These are phyloP conservation scores for Pararge aegeria DNA, from an alignment of 1,140 invertebrate species.

Conservation along the genomic window DNA sequence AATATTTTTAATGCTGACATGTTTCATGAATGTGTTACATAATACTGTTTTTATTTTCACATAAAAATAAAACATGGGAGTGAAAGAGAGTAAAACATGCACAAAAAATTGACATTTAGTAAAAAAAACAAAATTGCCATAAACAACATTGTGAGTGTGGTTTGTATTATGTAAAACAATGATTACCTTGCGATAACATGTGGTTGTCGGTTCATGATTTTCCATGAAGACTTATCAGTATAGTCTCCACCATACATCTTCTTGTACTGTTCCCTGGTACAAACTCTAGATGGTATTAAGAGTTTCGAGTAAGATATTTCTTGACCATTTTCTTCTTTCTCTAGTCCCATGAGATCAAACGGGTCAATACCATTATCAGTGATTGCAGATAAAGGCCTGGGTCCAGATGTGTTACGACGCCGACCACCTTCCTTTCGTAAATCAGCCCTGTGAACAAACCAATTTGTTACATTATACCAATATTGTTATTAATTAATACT, in stretches of 20 bases:
- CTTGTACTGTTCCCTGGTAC: constrained; percentile 75
- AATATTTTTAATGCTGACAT: constrained; percentile 14
- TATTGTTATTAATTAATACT: too few species aligned
- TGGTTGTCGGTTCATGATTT: constrained; percentile 73
- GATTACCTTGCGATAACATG: constrained; percentile 85
- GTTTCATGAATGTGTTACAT: constrained; percentile 15
- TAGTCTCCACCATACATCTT: constrained; percentile 80
- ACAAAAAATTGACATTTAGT: constrained; percentile 19
- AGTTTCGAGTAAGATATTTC: constrained; percentile 93
- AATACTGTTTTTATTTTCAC: constrained; percentile 9
- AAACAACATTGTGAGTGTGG: neutral
- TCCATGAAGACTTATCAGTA: constrained; percentile 75
- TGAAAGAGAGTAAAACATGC: constrained; percentile 22
- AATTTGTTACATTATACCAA: too few species aligned
- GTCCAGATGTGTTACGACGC: constrained; percentile 89
- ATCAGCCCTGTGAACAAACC: constrained; percentile 82
- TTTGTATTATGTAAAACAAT: neutral
- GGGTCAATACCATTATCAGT: constrained; percentile 92
- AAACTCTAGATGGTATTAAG: constrained; percentile 87
- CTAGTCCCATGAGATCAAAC: constrained; percentile 90
- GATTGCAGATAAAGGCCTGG: constrained; percentile 90
- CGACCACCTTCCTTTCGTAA: constrained; percentile 87
- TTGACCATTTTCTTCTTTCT: constrained; percentile 90
- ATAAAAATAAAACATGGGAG: constrained; percentile 23
- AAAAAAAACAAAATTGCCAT: constrained; percentile 17